These are phyloP conservation scores for Bradypodion pumilum DNA, from an alignment of 2,797 vertebrate genomes.

Conservation along the genomic window DNA sequence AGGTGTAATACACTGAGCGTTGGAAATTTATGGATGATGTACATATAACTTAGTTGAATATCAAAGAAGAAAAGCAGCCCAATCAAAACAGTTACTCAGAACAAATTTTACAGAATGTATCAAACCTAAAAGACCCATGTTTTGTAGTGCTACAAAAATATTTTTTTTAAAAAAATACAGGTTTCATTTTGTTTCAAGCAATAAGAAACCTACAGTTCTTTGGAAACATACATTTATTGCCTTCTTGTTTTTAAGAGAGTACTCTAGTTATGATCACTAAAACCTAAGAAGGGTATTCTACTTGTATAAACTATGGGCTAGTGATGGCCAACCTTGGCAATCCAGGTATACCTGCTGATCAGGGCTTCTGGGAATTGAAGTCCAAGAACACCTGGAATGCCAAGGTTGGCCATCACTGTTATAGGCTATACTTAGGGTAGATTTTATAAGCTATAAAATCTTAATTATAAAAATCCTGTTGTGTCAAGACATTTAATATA, in stretches of 20 bases:
- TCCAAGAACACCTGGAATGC: too few species aligned
- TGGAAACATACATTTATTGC: neutral
- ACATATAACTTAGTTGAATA: neutral
- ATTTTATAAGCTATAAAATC: too few species aligned
- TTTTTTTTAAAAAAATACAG: neutral
- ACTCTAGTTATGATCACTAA: neutral
- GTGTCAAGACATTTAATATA: too few species aligned
- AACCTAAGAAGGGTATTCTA: neutral
- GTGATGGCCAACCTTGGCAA: too few species aligned
- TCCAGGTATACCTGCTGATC: too few species aligned
- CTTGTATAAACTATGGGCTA: too few species aligned
- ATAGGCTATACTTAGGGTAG: neutral
- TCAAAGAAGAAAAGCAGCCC: neutral
- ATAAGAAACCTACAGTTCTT: neutral
- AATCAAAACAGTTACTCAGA: neutral
- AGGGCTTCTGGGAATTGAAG: too few species aligned
- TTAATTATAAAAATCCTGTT: too few species aligned
- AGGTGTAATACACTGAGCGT: neutral
- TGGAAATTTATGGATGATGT: neutral
- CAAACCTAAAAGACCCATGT: neutral
- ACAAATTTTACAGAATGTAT: neutral
- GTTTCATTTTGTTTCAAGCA: neutral
- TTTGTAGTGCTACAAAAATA: neutral
- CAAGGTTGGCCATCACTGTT: too few species aligned
- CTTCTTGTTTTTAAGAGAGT: neutral